Conservation (phyloP, 2,797 vertebrate genomes). For the Gallirallus australis region DNA sequence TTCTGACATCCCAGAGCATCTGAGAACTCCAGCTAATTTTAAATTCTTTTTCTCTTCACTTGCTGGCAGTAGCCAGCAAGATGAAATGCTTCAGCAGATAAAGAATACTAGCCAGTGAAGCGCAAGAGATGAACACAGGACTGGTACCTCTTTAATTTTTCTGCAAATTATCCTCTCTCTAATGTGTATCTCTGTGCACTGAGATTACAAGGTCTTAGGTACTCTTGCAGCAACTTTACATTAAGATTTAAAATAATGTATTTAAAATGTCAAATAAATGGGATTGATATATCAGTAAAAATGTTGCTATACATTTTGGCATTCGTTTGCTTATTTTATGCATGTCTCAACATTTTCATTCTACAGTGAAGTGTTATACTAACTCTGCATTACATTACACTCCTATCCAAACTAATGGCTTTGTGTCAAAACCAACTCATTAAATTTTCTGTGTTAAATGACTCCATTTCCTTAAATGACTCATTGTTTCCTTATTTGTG, state of each 20-base stretch:
- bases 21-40: background rate
- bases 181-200: background rate
- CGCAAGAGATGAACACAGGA: background rate
- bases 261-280: background rate
- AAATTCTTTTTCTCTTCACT: background rate
- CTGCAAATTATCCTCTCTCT: background rate
- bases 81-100: background rate
- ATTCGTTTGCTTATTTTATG: background rate
- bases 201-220: background rate
- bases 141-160: background rate
- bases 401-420: background rate
- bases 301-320: background rate
- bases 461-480: background rate
- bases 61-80: background rate
- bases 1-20: rapidly evolving
- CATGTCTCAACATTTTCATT: background rate
- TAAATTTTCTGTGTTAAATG: background rate
- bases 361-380: background rate
- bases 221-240: background rate
- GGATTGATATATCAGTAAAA: background rate
- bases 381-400: background rate
- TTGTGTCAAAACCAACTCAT: background rate
- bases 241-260: background rate
- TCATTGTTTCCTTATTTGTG: background rate
- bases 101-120: background rate